phyloP scores from a whole-genome alignment of 2,113 vertebrate species.

The Amphilophus citrinellus region DNA sequence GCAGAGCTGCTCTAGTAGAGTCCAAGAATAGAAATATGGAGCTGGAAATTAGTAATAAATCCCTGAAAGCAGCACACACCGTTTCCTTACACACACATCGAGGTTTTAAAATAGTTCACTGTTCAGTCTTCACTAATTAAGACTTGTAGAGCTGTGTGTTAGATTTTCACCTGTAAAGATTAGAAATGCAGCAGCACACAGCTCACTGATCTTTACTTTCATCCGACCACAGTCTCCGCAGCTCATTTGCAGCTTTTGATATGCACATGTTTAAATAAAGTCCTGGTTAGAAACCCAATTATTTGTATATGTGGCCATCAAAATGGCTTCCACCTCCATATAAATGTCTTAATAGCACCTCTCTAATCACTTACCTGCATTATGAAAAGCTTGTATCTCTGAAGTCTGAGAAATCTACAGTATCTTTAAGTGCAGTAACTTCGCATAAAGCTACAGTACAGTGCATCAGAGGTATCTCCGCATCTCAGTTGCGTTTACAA shows the following conservation, averaged over 20 bases:
- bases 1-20: background rate
- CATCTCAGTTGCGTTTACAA: background rate
- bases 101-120: background rate
- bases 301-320: background rate
- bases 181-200: background rate
- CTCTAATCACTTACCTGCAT: too few relatives aligned
- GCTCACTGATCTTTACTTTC: background rate
- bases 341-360: too few relatives aligned
- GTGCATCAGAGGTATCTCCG: background rate
- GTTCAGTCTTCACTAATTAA: background rate
- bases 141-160: background rate
- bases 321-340: background rate
- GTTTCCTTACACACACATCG: background rate
- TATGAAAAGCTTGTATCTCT: too few relatives aligned
- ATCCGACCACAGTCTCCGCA: background rate
- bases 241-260: background rate
- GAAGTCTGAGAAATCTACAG: background rate
- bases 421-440: background rate
- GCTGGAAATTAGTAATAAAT: background rate
- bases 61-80: background rate
- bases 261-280: background rate
- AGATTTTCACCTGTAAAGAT: background rate
- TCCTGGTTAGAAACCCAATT: background rate
- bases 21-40: background rate
- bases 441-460: background rate